These are phyloP conservation scores for Columba guinea DNA, from an alignment of 2,797 vertebrate genomes.

Conservation along the genomic window DNA sequence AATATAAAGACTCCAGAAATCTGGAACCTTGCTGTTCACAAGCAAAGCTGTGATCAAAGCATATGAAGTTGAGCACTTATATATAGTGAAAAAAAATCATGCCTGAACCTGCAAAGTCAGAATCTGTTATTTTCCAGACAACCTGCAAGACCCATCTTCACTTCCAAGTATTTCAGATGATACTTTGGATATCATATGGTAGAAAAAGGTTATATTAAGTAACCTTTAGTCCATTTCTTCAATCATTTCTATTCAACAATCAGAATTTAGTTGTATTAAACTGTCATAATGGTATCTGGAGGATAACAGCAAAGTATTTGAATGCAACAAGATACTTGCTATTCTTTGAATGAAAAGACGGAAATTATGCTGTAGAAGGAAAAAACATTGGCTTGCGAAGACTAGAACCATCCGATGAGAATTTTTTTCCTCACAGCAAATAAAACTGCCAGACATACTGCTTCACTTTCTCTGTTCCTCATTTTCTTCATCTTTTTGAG, in stretches of 20 bases:
- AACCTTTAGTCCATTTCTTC: background rate
- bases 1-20: background rate
- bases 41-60: background rate
- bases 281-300: background rate
- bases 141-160: background rate
- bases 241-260: background rate
- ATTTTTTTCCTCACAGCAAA: background rate
- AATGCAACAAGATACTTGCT: background rate
- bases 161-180: background rate
- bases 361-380: background rate
- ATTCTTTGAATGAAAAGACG: background rate
- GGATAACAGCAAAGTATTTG: background rate
- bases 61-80: background rate
- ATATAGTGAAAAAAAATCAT: background rate
- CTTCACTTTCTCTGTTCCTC: background rate
- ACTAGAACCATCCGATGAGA: background rate
- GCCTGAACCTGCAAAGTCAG: background rate
- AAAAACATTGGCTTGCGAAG: background rate
- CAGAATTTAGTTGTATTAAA: background rate
- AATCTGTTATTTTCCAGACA: background rate
- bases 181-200: background rate
- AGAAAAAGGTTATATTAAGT: background rate
- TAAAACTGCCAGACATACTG: background rate
- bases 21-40: background rate
- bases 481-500: background rate